Evolutionary conservation across 2,888 invertebrate genomes (phyloP), one percentile per base, ranked within the genome.

Genomic region (Acanthosepion pharaonis): DNA sequence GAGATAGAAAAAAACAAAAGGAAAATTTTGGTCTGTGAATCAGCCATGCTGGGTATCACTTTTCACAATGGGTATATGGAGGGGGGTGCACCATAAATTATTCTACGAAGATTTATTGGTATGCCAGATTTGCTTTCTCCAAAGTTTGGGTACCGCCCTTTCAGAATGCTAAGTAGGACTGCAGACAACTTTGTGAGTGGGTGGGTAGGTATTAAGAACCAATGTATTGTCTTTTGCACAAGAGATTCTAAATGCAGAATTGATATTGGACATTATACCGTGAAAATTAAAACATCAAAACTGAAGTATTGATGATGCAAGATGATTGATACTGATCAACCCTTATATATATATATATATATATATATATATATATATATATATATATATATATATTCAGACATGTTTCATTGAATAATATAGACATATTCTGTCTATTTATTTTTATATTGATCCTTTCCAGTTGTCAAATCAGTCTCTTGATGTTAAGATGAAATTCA

Each of bases 111-210:
- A 78, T 78, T 78, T 78, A 78, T 78, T 78, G n/a, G 78, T 15
- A n/a, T 33, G n/a, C 33, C 78, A 78, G 78, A 78, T 78, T 78
- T 78, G 78, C n/a, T n/a, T 78, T n/a, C n/a, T 78, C 78, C n/a
- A n/a, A 78, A n/a, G 78, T 78, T 78, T 33, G n/a, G 78, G 78
- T n/a, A 78, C 78, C 78, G n/a, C 78, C 78, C 78, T 78, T 78
- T 78, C 33, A 78, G n/a, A 78, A 78, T 78, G 78, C n/a, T 78
- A 78, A 78, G 78, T 78, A n/a, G n/a, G 78, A 78, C 78, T 78
- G 78, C 78, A 78, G 78, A 78, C 33, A 78, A 15, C n/a, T 15
- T 15, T 33, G 78, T n/a, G 18, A n/a, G 78, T n/a, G 78, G n/a
- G n/a, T n/a, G 78, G n/a, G n/a, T 59, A 59, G 23, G 23, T 20